Conservation (phyloP, 1,140 invertebrate species). For the Drosophila melanogaster region DNA sequence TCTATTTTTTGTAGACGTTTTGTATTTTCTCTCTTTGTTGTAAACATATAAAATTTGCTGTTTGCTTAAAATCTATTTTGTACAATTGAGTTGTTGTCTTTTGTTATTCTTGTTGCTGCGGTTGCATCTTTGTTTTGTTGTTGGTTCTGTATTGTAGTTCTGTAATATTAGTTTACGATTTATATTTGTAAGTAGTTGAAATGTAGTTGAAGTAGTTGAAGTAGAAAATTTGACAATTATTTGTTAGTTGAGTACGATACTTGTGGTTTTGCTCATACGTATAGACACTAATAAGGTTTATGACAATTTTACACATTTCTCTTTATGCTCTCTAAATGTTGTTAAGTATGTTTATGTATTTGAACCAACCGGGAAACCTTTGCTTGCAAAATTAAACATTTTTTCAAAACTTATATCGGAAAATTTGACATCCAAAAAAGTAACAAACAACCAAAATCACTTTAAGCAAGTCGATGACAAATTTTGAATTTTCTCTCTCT, state of each 20-base stretch:
- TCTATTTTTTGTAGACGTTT: constrained; percentile 55
- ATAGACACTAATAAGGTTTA: constrained; percentile 50
- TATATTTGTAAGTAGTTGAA: constrained; percentile 61
- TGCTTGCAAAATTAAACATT: constrained; percentile 29
- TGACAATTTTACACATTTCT: constrained; percentile 32
- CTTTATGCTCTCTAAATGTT: constrained; percentile 15
- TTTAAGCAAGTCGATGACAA: constrained; percentile 78
- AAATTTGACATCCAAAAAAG: constrained; percentile 62
- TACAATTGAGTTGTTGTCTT: constrained; percentile 80
- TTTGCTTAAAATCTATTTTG: constrained; percentile 76
- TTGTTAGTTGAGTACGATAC: constrained; percentile 55
- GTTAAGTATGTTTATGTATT: not conserved
- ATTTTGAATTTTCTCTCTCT: constrained; percentile 63
- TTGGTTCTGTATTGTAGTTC: constrained; percentile 55
- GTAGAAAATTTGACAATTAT: constrained; percentile 75
- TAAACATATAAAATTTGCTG: constrained; percentile 67
- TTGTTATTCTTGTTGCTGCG: constrained; percentile 49
- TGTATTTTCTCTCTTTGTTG: constrained; percentile 37
- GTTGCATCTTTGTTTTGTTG: constrained; percentile 51
- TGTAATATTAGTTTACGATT: constrained; percentile 30
- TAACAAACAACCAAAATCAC: constrained; percentile 78
- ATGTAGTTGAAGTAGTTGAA: too few species aligned
- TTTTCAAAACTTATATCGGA: constrained; percentile 39
- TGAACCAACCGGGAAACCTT: constrained; percentile 51
- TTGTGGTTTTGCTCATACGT: constrained; percentile 47